phyloP scores from a whole-genome alignment of 2,888 invertebrate species.

The Trichogramma dendrolimi region DNA sequence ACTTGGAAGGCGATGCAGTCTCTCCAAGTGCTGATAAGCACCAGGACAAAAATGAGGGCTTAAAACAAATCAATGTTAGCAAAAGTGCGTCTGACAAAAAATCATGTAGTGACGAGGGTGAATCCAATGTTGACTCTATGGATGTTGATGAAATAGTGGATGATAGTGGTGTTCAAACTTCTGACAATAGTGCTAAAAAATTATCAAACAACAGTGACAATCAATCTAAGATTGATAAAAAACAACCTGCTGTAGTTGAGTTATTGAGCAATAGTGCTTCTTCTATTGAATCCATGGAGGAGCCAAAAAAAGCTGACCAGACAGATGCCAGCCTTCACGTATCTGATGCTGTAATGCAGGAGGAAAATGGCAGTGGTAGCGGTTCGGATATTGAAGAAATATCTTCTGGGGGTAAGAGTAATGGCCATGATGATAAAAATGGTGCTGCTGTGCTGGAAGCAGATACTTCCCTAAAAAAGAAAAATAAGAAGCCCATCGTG shows the following conservation, averaged over 20 bases:
- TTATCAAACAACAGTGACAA: slow-evolving; percentile 32
- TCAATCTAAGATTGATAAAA: slow-evolving; percentile 19
- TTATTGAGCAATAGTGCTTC: slow-evolving; percentile 47
- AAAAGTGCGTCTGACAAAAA: slow-evolving; percentile 2
- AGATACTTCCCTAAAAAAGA: slow-evolving; percentile 41
- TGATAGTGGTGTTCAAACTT: slow-evolving; percentile 18
- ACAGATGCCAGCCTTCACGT: slow-evolving; percentile 33
- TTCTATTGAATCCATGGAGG: slow-evolving; percentile 49
- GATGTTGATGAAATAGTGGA: slow-evolving; percentile 29
- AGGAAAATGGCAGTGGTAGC: slow-evolving; percentile 48
- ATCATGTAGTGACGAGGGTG: slow-evolving; percentile 31
- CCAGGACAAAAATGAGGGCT: slow-evolving; percentile 33
- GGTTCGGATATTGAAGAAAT: slow-evolving; percentile 51
- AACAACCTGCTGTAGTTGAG: slow-evolving; percentile 31
- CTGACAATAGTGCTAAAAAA: slow-evolving; percentile 52
- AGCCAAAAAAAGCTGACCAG: slow-evolving; percentile 18
- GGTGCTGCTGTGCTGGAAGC: slow-evolving; percentile 14
- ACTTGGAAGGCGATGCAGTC: slow-evolving; percentile 40
- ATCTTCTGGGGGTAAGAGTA: slow-evolving; percentile 43
- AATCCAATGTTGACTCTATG: slow-evolving; percentile 17
- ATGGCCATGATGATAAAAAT: slow-evolving; percentile 34
- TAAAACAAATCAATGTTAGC: slow-evolving; percentile 24
- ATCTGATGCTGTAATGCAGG: slow-evolving; percentile 44
- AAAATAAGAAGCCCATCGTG: slow-evolving; percentile 41
- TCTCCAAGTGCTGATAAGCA: slow-evolving; percentile 41